These are phyloP conservation scores for Eidolon dupreanum DNA, from an alignment of 2,797 vertebrate genomes.

Conservation along the genomic window DNA sequence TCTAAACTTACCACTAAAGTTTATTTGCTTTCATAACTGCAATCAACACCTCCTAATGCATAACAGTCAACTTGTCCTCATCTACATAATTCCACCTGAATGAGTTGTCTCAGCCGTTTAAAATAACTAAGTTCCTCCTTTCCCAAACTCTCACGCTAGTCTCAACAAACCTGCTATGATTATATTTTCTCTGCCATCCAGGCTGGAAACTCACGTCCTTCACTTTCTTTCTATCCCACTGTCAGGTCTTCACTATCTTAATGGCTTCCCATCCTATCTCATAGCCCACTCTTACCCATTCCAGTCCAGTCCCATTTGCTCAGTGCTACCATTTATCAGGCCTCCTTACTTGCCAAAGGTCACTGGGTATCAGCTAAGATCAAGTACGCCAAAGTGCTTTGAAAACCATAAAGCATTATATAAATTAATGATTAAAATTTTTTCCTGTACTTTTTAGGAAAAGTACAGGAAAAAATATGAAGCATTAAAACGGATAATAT, in stretches of 20 bases:
- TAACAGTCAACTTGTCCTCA: neutral
- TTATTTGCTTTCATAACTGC: neutral
- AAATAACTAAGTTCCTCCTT: neutral
- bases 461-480: neutral
- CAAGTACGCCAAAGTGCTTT: neutral
- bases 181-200: neutral
- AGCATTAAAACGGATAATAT: neutral
- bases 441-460: neutral
- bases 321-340: neutral
- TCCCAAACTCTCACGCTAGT: neutral
- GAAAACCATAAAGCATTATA: neutral
- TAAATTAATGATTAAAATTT: neutral
- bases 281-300: neutral
- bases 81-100: neutral
- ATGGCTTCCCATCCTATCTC: neutral
- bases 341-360: neutral
- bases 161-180: neutral
- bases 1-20: conserved; percentile 12
- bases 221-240: neutral
- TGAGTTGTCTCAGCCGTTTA: neutral
- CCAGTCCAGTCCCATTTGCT: neutral
- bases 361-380: neutral
- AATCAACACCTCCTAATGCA: neutral
- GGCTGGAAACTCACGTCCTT: neutral
- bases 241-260: neutral